Base-by-base conservation (phyloP, 2,888 invertebrate species). In the Stenodera caucasica region DNA sequence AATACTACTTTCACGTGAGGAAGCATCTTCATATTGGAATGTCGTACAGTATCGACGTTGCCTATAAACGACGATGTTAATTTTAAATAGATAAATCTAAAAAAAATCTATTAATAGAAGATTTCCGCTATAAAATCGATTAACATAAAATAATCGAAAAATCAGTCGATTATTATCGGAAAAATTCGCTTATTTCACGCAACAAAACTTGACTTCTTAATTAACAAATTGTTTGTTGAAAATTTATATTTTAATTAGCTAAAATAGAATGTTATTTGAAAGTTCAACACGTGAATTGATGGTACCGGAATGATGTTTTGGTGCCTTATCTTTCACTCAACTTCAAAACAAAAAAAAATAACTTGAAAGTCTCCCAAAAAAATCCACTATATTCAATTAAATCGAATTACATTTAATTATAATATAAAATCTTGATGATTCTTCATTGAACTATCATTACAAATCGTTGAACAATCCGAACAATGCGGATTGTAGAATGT, bases 1-100 rank as follows among this genome's bases (percentile, higher is more conserved):
- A 78, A 75, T 74, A 77, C 77, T 78, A 78, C 79, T 79, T 79
- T 79, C 79, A 78, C 78, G 75, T 71, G 65, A 72, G 69, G 76
- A 75, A 76, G 75, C 78, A 75, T 78, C 75, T 75, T 77, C 76
- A 67, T 68, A 70, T 71, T 73, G 77, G 77, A 76, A 77, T 77
- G 77, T 73, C 69, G 73, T 66, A 70, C 63, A 67, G 64, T 67
- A 69, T 68, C 62, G 63, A 61, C 45, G n/a, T 45, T 23, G 23
- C 21, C 45, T 45, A 45, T 23, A 23, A 45, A 45, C 63, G 61
- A 57, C 61, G 51, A 58, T 60, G 60, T 61, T 59, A 58, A 55
- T 58, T 65, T 64, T 55, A 53, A 50, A 26, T 50, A 40, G 23
- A n/a, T n/a, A n/a, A n/a, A n/a, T n/a, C n/a, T n/a, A n/a, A n/a